A percentile compares a stretch with the other conserved stretches of the same genome.
Conservation (phyloP, 2,113 vertebrate species). For the Trematocara marginatum region DNA sequence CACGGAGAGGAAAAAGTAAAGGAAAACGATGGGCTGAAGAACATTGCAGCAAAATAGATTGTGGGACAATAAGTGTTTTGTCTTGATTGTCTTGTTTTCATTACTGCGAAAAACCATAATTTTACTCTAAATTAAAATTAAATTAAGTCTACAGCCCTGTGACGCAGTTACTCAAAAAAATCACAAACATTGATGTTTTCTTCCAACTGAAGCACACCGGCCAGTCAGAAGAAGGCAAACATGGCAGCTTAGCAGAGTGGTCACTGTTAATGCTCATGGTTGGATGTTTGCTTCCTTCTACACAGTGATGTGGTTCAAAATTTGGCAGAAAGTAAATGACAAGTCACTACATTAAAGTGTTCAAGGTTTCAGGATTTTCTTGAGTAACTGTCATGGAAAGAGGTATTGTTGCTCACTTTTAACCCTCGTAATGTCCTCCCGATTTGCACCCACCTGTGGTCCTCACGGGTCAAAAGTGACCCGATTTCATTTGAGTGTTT, state of each 20-base stretch:
- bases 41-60: not conserved
- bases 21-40: accelerated
- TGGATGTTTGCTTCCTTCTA: not conserved
- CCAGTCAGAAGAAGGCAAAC: not conserved
- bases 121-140: not conserved
- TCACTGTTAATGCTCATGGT: not conserved
- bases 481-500: no score
- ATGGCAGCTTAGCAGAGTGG: not conserved
- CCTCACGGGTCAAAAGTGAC: no score
- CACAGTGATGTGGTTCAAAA: not conserved
- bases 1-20: not conserved
- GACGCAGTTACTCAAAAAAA: not conserved
- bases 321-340: not conserved
- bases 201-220: not conserved
- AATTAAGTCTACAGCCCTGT: not conserved
- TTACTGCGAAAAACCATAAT: not conserved
- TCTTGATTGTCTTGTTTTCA: not conserved
- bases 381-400: not conserved
- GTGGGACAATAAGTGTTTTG: not conserved
- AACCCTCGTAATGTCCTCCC: no score
- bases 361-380: not conserved
- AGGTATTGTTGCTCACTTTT: not conserved
- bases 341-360: not conserved
- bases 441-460: no score
- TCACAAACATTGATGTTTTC: not conserved